Conservation (phyloP, 2,113 vertebrate species). For the Struthio camelus region DNA sequence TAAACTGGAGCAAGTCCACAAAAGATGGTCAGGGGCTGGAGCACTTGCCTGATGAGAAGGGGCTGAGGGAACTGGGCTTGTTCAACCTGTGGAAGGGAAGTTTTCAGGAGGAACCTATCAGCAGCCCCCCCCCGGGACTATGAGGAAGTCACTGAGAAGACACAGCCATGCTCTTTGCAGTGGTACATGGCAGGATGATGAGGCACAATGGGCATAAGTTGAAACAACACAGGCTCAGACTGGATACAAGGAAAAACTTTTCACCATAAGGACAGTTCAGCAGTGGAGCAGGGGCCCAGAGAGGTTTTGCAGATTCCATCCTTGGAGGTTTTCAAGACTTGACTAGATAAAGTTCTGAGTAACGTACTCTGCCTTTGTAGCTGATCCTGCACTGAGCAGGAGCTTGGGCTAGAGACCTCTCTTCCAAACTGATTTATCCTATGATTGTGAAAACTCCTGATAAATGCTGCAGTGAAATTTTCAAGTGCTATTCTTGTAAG, state of each 20-base stretch:
- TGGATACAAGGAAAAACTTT: not conserved
- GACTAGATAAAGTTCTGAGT: not conserved
- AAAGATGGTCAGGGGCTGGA: not conserved
- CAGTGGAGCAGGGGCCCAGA: not conserved
- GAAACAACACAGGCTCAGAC: not conserved
- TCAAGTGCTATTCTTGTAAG: not conserved
- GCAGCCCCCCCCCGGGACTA: not conserved
- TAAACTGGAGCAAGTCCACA: not conserved
- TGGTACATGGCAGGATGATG: not conserved
- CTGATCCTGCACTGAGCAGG: too few relatives aligned
- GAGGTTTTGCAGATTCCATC: not conserved
- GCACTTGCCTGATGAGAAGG: accelerated
- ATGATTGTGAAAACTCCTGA: not conserved
- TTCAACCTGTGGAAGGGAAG: not conserved
- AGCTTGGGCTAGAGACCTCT: not conserved
- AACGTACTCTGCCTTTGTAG: not conserved
- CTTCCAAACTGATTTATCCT: not conserved
- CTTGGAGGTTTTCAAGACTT: not conserved
- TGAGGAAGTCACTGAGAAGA: not conserved
- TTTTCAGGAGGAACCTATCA: not conserved
- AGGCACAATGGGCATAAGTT: not conserved
- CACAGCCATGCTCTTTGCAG: too few relatives aligned
- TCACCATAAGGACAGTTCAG: not conserved
- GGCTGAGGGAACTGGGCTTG: not conserved
- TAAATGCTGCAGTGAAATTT: not conserved